Base-by-base conservation (phyloP, 2,888 invertebrate genomes). In the Piscicola geometra region DNA sequence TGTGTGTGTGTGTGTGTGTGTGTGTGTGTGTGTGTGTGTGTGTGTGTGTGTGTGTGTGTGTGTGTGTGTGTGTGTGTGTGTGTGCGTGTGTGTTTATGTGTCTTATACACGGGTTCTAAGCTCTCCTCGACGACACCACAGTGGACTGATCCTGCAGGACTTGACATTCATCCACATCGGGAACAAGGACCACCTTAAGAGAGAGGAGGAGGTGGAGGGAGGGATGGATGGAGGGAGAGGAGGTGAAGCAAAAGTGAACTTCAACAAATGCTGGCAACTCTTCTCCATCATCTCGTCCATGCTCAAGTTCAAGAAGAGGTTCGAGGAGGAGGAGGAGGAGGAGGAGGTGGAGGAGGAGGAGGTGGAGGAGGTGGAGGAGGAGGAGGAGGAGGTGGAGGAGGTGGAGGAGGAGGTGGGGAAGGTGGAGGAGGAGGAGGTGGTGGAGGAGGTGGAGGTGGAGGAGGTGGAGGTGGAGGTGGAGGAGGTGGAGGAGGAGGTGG, bases 121-220 rank as follows among this genome's bases (percentile, higher is more conserved):
- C n/a, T n/a, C 9, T 56, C 60, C 9, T 25, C 60, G n/a, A 18
- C 60, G n/a, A 5, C n/a, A 56, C 60, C 50, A 64, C 88, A 98
- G 97, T 83, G 98, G 98, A 78, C 89, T 99, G 80, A 95, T 99
- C 79, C 89, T 99, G 71, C 98, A 99, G 90, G 99, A 99, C 88
- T 88, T 99, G 85, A 99, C 99, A 25, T 99, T 99, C 86, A 95
- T 99, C 70, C 94, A 99, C 87, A 94, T 96, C 84, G 99, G 98
- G 69, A 99, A 98, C 87, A 93, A 90, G 77, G 94, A 98, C 85
- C 88, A 91, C 79, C 87, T 97, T 80, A 56, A 56, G 25, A 21
- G 21, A 15, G 60, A 56, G 60, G 15, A 9, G 41, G 41, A 41
- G 5, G 41, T 5, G 15, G 5, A 5, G 9, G 41, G 15, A 41